A percentile compares a stretch with the other conserved stretches of the same genome.
These are phyloP conservation scores for Coenobita brevimanus DNA, from an alignment of 1,140 invertebrate genomes.

Conservation along the genomic window DNA sequence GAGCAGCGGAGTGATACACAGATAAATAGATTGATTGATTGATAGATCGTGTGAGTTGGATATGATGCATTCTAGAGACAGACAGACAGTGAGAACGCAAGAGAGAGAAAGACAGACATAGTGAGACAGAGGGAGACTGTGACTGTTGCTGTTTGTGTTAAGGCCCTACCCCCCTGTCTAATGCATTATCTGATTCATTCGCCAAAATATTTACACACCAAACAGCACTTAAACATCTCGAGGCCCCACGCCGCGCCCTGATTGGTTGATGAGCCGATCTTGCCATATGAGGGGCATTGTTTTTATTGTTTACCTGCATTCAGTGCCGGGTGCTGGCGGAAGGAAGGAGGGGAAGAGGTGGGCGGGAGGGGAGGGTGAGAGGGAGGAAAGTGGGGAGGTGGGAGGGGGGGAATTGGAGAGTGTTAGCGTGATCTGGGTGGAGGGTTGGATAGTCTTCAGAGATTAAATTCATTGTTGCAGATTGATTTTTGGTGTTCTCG, in stretches of 20 bases:
- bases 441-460: no score
- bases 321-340: conserved; percentile 21
- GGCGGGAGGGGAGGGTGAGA: background rate
- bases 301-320: conserved; percentile 61
- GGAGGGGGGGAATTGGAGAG: background rate
- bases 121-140: conserved; percentile 14
- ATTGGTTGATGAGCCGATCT: conserved; percentile 58
- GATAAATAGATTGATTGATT: background rate
- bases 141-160: conserved; percentile 55
- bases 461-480: background rate
- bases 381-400: background rate
- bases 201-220: conserved; percentile 61
- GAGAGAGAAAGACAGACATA: conserved; percentile 34
- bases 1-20: background rate
- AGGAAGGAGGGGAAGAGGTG: background rate
- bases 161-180: conserved; percentile 55
- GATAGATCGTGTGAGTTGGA: no score
- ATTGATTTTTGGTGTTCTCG: background rate
- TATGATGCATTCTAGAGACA: no score
- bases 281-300: conserved; percentile 53
- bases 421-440: background rate
- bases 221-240: conserved; percentile 64
- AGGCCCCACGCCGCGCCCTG: conserved; percentile 41
- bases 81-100: background rate
- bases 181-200: conserved; percentile 65